These are phyloP conservation scores for Pharmacophagus antenor DNA, from an alignment of 2,888 invertebrate genomes.

Conservation along the genomic window DNA sequence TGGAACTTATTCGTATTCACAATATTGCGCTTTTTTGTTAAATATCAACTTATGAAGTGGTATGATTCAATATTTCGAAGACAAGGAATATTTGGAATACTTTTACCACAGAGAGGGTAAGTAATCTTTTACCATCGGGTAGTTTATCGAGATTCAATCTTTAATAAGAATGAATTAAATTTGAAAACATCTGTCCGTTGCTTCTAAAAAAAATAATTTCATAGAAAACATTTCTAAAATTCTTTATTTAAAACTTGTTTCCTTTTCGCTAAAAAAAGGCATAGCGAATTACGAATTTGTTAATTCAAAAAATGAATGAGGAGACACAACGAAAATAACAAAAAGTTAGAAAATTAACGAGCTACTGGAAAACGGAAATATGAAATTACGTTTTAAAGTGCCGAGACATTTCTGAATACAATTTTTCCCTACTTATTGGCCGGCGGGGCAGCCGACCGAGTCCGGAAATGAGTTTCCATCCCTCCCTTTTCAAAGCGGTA, in stretches of 20 bases:
- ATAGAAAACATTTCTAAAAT: background rate
- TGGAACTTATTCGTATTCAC: background rate
- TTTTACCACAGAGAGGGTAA: too few species aligned
- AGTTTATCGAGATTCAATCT: background rate
- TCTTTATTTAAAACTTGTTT: background rate
- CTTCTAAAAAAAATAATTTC: background rate
- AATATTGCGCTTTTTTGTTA: too few species aligned
- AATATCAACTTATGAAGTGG: too few species aligned
- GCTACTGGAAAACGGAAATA: slow-evolving; percentile 47
- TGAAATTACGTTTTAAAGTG: slow-evolving; percentile 58
- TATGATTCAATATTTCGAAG: too few species aligned
- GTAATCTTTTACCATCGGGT: too few species aligned
- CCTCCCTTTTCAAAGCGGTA: slow-evolving; percentile 35
- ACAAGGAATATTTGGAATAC: too few species aligned
- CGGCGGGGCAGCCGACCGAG: slow-evolving; percentile 63
- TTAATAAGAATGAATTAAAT: background rate
- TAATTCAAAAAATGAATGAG: background rate
- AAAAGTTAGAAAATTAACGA: slow-evolving; percentile 34
- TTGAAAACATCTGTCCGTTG: background rate
- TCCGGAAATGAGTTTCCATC: slow-evolving; percentile 74
- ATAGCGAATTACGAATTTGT: background rate
- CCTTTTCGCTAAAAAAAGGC: background rate
- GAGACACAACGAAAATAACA: background rate
- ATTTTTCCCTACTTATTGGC: slow-evolving; percentile 71
- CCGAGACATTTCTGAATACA: slow-evolving; percentile 59